Evolutionary conservation across 2,888 invertebrate species (phyloP).

Genomic region (Strigamia transsilvanica): DNA sequence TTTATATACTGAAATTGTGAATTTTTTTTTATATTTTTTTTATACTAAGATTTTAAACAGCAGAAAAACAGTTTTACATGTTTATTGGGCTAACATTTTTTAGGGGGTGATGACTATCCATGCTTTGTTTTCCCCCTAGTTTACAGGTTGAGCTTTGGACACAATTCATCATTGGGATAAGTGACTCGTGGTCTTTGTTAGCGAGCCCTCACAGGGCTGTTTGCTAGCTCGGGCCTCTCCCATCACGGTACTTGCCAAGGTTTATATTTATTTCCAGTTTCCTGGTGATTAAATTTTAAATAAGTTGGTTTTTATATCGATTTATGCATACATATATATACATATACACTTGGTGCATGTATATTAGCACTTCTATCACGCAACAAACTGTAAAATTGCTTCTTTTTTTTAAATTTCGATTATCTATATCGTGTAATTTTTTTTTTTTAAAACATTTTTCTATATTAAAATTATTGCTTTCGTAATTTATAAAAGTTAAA

Average conservation of each 20-base stretch:
- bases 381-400: background rate
- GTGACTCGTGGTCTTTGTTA: constrained; percentile 54
- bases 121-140: constrained; percentile 57
- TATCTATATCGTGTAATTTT: background rate
- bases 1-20: background rate
- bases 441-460: background rate
- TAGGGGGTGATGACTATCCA: constrained; percentile 55
- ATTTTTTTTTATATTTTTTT: background rate
- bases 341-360: constrained; percentile 42
- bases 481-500: background rate
- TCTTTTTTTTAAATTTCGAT: background rate
- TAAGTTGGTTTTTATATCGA: constrained; percentile 43
- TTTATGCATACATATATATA: constrained; percentile 53
- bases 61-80: constrained; percentile 11
- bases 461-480: background rate
- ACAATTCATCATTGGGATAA: constrained; percentile 53
- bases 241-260: constrained; percentile 56
- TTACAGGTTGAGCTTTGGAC: constrained; percentile 56
- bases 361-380: constrained; percentile 44
- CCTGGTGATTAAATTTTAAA: constrained; percentile 54
- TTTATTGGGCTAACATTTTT: constrained; percentile 16
- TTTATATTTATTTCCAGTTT: constrained; percentile 52
- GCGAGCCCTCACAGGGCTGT: constrained; percentile 56
- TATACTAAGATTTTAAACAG: background rate
- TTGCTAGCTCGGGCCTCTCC: constrained; percentile 57